phyloP scores from a whole-genome alignment of 2,113 vertebrate genomes.

The Aleadryas rufinucha region DNA sequence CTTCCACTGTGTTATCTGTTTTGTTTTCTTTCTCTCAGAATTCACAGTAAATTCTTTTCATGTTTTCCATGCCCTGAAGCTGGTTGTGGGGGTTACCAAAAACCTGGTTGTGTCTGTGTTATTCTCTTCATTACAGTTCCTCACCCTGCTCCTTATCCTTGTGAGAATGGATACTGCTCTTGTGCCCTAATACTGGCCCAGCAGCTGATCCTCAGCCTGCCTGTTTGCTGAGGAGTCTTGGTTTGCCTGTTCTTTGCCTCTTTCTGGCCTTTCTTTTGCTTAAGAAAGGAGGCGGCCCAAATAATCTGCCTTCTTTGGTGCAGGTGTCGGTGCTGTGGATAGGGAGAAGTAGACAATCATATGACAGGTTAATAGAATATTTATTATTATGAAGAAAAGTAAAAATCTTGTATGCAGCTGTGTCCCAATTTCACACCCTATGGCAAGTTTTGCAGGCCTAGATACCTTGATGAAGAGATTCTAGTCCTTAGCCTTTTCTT shows the following conservation, averaged over 20 bases:
- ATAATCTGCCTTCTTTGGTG: neutral
- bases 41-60: neutral
- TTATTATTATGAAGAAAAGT: neutral
- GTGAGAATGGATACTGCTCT: neutral
- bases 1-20: neutral
- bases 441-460: neutral
- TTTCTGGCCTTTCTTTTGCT: neutral
- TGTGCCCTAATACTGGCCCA: neutral
- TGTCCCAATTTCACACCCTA: neutral
- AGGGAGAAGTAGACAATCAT: neutral
- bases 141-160: too few species aligned
- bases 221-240: neutral
- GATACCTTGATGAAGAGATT: neutral
- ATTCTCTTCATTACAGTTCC: neutral
- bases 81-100: neutral
- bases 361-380: neutral
- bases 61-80: neutral
- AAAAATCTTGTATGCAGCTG: neutral
- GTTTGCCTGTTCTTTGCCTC: neutral
- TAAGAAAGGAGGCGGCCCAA: neutral
- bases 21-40: neutral
- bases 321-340: neutral
- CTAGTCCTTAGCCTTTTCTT: neutral
- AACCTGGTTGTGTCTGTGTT: neutral
- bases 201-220: neutral